phyloP scores from a whole-genome alignment of 1,140 invertebrate species.

The Macrobrachium nipponense region DNA sequence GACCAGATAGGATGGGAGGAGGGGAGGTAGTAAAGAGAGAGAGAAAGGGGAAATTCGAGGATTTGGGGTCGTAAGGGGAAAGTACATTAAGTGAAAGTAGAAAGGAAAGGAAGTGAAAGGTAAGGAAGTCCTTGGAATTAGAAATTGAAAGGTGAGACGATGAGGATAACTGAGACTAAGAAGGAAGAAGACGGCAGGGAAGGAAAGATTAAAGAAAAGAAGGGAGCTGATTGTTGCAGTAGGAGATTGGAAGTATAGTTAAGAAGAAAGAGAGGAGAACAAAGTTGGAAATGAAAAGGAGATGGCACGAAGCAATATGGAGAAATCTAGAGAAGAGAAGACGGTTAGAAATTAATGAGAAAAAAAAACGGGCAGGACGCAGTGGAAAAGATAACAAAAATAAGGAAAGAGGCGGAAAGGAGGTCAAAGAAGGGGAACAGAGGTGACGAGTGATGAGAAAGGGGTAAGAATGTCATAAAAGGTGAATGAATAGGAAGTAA shows the following conservation, averaged over 20 bases:
- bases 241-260: background rate
- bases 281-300: background rate
- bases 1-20: background rate
- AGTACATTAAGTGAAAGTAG: background rate
- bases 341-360: too few species aligned
- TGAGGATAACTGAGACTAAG: too few species aligned
- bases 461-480: background rate
- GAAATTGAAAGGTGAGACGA: too few species aligned
- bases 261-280: background rate
- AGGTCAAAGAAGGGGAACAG: background rate
- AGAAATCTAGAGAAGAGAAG: background rate
- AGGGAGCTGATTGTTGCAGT: background rate
- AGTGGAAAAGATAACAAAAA: background rate
- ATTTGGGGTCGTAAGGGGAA: background rate
- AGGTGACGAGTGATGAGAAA: background rate
- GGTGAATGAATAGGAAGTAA: background rate
- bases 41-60: background rate
- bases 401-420: background rate
- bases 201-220: background rate
- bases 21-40: background rate
- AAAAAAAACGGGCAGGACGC: background rate
- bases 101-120: background rate
- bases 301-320: too few species aligned
- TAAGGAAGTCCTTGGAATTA: too few species aligned
- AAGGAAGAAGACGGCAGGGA: too few species aligned